A percentile compares a stretch with the other conserved stretches of the same genome.
Conservation (phyloP, 2,113 vertebrate species). For the Cyprinus carpio region DNA sequence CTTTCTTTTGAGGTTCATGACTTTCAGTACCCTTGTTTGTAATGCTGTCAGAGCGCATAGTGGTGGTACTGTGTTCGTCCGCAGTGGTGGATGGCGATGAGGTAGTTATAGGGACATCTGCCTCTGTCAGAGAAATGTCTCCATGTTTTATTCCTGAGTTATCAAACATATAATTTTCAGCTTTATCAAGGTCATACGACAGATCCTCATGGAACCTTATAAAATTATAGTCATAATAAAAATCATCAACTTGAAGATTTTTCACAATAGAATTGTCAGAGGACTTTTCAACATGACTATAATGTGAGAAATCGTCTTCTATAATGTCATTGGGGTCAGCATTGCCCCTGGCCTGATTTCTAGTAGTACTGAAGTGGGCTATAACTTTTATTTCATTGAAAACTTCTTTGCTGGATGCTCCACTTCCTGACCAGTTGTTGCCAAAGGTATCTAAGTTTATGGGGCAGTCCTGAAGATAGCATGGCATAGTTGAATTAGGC, state of each 20-base stretch:
- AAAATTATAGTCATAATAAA: conserved; percentile 98
- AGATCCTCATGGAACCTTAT: conserved; percentile 96
- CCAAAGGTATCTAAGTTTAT: conserved; percentile 52
- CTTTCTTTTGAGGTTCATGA: neutral
- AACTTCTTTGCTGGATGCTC: conserved; percentile 83
- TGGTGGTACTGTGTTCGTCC: neutral
- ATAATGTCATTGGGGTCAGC: conserved; percentile 60
- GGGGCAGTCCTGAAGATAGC: conserved; percentile 72
- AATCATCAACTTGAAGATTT: conserved; percentile 85
- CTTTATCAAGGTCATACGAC: conserved; percentile 73
- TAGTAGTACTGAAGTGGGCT: conserved; percentile 58
- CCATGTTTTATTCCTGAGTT: conserved; percentile 34
- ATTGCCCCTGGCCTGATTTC: conserved; percentile 58
- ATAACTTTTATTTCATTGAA: conserved; percentile 83
- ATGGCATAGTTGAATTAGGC: conserved; percentile 66
- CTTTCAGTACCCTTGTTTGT: conserved; percentile 6
- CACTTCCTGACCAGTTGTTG: conserved; percentile 86
- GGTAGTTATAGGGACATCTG: neutral
- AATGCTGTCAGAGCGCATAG: neutral
- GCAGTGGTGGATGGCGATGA: conserved; percentile 32
- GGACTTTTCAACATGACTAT: conserved; percentile 67
- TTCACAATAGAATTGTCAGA: conserved; percentile 56
- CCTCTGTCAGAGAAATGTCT: conserved; percentile 21
- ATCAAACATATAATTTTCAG: conserved; percentile 47
- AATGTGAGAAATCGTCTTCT: conserved; percentile 73